Base-by-base conservation (phyloP, 2,113 vertebrate species). In the Amphiprion ocellaris region DNA sequence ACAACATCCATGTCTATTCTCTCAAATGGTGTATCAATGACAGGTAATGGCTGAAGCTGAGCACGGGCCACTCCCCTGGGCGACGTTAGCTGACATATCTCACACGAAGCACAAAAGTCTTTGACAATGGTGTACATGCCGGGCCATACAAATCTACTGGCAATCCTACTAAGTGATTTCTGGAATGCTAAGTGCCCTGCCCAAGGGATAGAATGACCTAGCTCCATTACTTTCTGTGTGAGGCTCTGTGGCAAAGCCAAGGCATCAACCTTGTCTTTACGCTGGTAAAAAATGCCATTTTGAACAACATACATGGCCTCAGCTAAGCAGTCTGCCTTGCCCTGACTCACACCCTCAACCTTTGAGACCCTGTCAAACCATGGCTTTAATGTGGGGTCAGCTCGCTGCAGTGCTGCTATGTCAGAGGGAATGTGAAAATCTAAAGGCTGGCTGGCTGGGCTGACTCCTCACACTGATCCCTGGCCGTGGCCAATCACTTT, bases 111-210 rank as follows among this genome's bases (percentile, higher is more conserved):
- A 12, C 30, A 77, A 5, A 62, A 69, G n/a, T 58, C 7, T 0
- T 17, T 54, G 0, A 79, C 5, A 4, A 69, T 41, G 0, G 8
- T 50, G 2, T 55, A 71, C 26, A 65, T 58, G 0, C 67, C 49
- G 49, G 50, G 68, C 67, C 21, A 71, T 4, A 71, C 52, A 49
- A 71, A 79, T 2, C 8, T 0, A 19, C 15, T 70, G 0, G 1
- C 6, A 16, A 61, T 71, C n/a, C 66, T 76, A 2, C 21, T 16
- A 1, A 47, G 17, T 0, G 73, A 59, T 15, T 67, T 82, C 0
- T 77, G 47, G 23, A 77, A 82, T 3, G 17, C 66, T 17, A 53
- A 30, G 9, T 82, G 72, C 0, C 66, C 53, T 24, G 66, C 66
- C 79, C 79, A 76, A 0, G 59, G 59, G 1, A 75, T 10, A 8